Conservation (phyloP, 2,113 vertebrate species). For the Lagopus leucura region DNA sequence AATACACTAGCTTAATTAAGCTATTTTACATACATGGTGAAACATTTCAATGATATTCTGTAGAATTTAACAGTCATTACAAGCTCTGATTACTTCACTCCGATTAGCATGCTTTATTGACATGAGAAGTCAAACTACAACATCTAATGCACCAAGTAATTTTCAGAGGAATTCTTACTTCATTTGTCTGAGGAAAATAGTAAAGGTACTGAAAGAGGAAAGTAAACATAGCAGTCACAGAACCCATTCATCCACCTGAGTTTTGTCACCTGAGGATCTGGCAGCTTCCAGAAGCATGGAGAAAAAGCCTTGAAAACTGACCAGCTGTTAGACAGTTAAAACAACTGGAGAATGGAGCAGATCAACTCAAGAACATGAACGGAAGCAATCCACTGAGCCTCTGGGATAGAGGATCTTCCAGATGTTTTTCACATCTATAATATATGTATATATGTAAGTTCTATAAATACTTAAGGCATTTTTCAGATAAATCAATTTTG, state of each 20-base stretch:
- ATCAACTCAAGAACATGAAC: not conserved
- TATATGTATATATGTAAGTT: too few species aligned
- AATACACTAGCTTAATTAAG: conserved; percentile 32
- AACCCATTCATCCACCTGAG: not conserved
- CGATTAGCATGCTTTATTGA: conserved; percentile 32
- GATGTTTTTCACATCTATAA: not conserved
- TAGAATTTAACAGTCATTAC: conserved; percentile 42
- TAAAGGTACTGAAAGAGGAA: not conserved
- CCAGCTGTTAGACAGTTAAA: not conserved
- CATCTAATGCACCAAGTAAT: not conserved
- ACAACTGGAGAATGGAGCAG: not conserved
- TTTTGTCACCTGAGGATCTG: not conserved
- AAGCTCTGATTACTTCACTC: conserved; percentile 33
- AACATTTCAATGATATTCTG: conserved; percentile 37
- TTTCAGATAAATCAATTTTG: not conserved
- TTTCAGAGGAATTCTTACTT: not conserved
- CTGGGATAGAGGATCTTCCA: not conserved
- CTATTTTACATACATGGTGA: conserved; percentile 16
- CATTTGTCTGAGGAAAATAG: not conserved
- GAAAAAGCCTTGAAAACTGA: not conserved
- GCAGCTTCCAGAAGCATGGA: not conserved
- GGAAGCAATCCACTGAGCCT: not conserved
- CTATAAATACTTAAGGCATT: not conserved
- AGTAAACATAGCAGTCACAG: not conserved
- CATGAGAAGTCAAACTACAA: not conserved